Evolutionary conservation across 2,113 vertebrate genomes (phyloP).

Genomic region (Puffinus mauretanicus): DNA sequence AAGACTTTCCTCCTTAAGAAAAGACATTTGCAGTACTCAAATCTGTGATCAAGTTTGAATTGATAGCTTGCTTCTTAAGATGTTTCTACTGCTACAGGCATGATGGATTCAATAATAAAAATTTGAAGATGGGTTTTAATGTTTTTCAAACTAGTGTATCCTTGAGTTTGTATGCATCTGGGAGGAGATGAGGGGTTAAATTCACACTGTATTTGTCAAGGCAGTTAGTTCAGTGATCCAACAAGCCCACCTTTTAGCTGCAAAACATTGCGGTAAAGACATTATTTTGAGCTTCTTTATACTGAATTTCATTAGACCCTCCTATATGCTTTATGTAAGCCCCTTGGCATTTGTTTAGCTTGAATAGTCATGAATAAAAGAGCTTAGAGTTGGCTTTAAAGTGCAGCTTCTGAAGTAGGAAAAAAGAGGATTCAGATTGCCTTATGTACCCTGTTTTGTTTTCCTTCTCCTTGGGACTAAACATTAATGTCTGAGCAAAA

Average conservation of each 20-base stretch:
- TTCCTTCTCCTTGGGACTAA: slow-evolving; percentile 25
- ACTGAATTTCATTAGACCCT: slow-evolving; percentile 48
- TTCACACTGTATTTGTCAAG: slow-evolving; percentile 10
- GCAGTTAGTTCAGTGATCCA: slow-evolving; percentile 66
- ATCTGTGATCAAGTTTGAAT: background rate
- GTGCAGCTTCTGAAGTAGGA: slow-evolving; percentile 36
- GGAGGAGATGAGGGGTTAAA: slow-evolving; percentile 3
- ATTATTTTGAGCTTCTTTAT: slow-evolving; percentile 54
- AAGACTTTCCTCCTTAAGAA: background rate
- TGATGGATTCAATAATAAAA: background rate
- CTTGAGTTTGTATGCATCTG: background rate
- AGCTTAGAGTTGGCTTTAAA: slow-evolving; percentile 43
- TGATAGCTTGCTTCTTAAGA: background rate
- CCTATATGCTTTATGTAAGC: slow-evolving; percentile 57
- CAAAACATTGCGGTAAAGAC: slow-evolving; percentile 44
- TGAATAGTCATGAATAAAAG: slow-evolving; percentile 71
- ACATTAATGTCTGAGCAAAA: background rate
- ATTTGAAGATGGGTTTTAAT: background rate
- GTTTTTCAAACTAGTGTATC: background rate
- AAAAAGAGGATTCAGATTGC: slow-evolving; percentile 44
- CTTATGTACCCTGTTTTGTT: slow-evolving; percentile 42
- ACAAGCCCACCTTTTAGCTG: slow-evolving; percentile 56
- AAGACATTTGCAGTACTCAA: background rate
- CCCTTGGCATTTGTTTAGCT: slow-evolving; percentile 67
- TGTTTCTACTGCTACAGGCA: background rate